Conservation (phyloP, 2,888 invertebrate genomes). For the Drosophila borealis region DNA sequence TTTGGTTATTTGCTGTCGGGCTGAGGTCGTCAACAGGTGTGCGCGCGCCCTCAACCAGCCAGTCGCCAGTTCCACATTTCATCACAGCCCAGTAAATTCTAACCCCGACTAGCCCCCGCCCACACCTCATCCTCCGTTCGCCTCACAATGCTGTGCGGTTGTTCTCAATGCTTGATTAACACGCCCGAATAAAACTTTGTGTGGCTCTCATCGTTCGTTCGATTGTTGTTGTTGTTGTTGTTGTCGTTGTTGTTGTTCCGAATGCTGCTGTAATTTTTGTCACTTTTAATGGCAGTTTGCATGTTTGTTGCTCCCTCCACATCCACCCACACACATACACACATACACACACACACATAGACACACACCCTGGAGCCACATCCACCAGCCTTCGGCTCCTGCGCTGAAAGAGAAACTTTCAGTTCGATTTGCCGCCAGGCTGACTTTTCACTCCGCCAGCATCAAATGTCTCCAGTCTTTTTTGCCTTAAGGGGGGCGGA, state of each 20-base stretch:
- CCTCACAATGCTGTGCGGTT: not conserved
- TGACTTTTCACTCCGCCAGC: slow-evolving; percentile 57
- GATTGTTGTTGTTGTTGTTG: slow-evolving; percentile 9
- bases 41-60: not conserved
- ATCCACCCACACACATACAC: not conserved
- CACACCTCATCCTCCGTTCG: not conserved
- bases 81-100: not conserved
- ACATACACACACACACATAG: not conserved
- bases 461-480: slow-evolving; percentile 31
- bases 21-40: slow-evolving; percentile 31
- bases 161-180: slow-evolving; percentile 56
- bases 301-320: slow-evolving; percentile 37
- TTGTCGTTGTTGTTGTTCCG: slow-evolving; percentile 16
- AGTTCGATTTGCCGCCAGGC: slow-evolving; percentile 75
- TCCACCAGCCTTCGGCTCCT: not conserved
- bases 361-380: not conserved
- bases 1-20: not conserved
- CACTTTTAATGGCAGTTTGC: slow-evolving; percentile 77
- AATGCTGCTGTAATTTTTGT: slow-evolving; percentile 61
- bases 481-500: not conserved
- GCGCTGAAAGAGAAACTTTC: slow-evolving; percentile 55
- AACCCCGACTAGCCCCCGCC: not conserved
- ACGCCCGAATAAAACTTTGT: slow-evolving; percentile 49
- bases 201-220: slow-evolving; percentile 29
- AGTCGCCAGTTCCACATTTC: not conserved